Base-by-base conservation (phyloP, 2,797 vertebrate species). In the Propithecus deckenii region DNA sequence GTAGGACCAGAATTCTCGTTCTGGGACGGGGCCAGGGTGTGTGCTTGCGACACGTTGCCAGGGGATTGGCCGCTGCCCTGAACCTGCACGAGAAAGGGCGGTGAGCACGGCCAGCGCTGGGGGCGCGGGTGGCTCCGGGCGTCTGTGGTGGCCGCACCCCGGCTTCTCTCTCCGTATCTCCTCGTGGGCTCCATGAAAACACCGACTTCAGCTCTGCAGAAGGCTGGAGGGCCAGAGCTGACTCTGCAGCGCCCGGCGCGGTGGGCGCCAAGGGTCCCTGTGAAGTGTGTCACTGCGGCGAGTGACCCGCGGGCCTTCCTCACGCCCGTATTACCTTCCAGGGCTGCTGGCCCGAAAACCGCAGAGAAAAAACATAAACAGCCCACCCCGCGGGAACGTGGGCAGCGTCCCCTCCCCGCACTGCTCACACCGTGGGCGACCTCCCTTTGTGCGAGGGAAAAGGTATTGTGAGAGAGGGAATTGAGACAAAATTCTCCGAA, bases 141-240 rank as follows among this genome's bases (percentile, higher is more conserved):
- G 69, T 15, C 52, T 7, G 1, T 57, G 57, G n/a, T 22, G 22
- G 32, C 1, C 0, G 1, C 18, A 10, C 20, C 15, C 0, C 0
- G 0, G 17, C 72, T 65, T 43, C n/a, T 25, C 8, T 41, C 20
- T 9, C 0, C 2, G 43, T 12, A 18, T 69, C 17, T 38, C 65
- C 5, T 41, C 2, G 7, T 1, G 14, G 30, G 55, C 17, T 25
- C 7, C n/a, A 10, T 7, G 9, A 14, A 4, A 10, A 17, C 7
- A 2, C 18, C 8, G 59, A 30, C 20, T 71, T 71, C 25, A 11
- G 18, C n/a, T 72, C 32, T 20, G 48, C 12, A 25, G 48, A 32
- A 17, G 1, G 28, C 35, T 14, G 6, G 43, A 22, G 63, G 72
- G 41, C 46, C 17, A 55, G 5, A n/a, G 17, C 2, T 4, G 23